Percentiles rank a stretch among this genome's conserved stretches.
Evolutionary conservation across 2,888 invertebrate species (phyloP).

Genomic region (Argynnis bischoffii): DNA sequence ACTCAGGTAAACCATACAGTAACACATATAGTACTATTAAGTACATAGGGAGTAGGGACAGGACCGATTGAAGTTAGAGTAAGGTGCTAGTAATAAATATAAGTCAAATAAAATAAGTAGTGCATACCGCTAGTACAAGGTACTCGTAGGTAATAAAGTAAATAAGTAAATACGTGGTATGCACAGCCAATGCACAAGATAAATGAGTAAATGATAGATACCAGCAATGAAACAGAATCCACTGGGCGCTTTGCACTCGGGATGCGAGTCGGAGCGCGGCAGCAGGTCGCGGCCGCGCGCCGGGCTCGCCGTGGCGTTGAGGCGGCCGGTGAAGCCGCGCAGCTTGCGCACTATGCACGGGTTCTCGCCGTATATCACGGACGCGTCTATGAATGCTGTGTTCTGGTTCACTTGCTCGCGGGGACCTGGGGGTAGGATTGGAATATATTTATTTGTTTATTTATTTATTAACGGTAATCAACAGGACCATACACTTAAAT

Average conservation of each 20-base stretch:
- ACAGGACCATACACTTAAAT: too few species aligned
- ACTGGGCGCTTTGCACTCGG: slow-evolving; percentile 93
- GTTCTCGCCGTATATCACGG: slow-evolving; percentile 95
- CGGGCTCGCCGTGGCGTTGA: slow-evolving; percentile 91
- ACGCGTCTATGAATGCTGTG: slow-evolving; percentile 93
- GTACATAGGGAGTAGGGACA: too few species aligned
- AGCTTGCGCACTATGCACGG: slow-evolving; percentile 89
- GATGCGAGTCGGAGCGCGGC: slow-evolving; percentile 89
- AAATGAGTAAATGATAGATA: slow-evolving; percentile 45
- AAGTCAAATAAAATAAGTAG: not conserved
- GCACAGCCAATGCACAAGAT: too few species aligned
- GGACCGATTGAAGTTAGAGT: not conserved
- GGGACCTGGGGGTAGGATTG: slow-evolving; percentile 80
- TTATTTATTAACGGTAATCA: too few species aligned
- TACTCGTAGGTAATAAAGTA: too few species aligned
- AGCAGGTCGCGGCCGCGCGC: slow-evolving; percentile 89
- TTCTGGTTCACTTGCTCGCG: slow-evolving; percentile 97
- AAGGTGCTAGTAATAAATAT: not conserved
- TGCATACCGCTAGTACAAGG: not conserved
- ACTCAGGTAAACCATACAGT: too few species aligned
- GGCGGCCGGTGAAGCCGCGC: slow-evolving; percentile 89
- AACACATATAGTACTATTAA: too few species aligned
- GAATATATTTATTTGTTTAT: too few species aligned
- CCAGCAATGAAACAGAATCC: slow-evolving; percentile 94
- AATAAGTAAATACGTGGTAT: too few species aligned